A percentile compares a stretch with the other conserved stretches of the same genome.
Evolutionary conservation across 2,113 vertebrate genomes (phyloP).

Genomic region (Raja brachyura): DNA sequence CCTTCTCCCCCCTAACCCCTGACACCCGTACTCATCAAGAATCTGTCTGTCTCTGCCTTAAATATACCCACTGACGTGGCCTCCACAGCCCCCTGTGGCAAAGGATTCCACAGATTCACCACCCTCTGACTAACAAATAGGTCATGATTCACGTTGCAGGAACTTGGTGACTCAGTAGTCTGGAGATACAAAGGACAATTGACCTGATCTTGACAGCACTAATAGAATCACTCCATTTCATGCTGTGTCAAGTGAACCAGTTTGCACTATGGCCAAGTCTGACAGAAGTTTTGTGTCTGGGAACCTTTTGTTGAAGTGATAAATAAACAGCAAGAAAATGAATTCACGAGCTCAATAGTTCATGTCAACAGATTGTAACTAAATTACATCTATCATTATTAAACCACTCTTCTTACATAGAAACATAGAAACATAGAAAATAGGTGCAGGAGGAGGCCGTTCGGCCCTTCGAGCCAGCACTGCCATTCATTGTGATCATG

Average conservation of each 20-base stretch:
- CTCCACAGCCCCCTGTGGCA: too few relatives aligned
- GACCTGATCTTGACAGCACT: background rate
- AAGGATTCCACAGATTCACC: too few relatives aligned
- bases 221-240: background rate
- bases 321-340: background rate
- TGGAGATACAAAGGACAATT: background rate
- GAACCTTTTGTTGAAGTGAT: background rate
- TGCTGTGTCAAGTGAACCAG: background rate
- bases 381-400: background rate
- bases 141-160: background rate
- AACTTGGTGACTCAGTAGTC: background rate
- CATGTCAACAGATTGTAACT: background rate
- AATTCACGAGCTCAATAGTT: background rate
- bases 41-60: too few relatives aligned
- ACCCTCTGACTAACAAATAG: background rate
- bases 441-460: too few relatives aligned
- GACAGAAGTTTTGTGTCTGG: background rate
- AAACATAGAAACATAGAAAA: too few relatives aligned
- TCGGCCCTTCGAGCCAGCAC: too few relatives aligned
- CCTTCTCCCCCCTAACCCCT: too few relatives aligned
- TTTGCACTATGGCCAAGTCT: background rate
- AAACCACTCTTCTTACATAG: background rate
- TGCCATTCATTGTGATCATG: too few relatives aligned
- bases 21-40: too few relatives aligned
- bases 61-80: too few relatives aligned